Evolutionary conservation across 92 coral and sea anemone genomes (phyloP), one percentile per base, ranked within the genome.

Genomic region (Palythoa grandis): DNA sequence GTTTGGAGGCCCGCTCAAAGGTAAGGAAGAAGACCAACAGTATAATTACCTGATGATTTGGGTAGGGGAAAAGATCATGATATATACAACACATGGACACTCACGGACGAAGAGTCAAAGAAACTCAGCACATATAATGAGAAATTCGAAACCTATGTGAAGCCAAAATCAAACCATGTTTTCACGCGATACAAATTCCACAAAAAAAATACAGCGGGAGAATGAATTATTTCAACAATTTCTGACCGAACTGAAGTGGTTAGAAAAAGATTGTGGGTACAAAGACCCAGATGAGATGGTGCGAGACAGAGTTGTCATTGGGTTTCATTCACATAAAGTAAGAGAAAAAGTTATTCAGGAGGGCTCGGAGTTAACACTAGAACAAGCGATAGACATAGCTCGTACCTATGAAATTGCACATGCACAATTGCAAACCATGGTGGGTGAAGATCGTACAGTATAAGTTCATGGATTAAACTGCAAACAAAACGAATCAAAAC

Each of bases 21-120:
- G 35, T 29, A 29, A 29, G 35, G 35, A 29, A 29, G 35, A 29
- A 29, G 35, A 29, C 35, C 1, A 29, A 29, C 35, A 29, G 35
- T 82, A 87, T 87, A 88, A 85, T 63, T 90, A 90, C 20, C 57
- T 82, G 24, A 76, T 90, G 86, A 87, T 90, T 43, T 90, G 90
- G 93, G 79, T 86, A 63, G 91, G 93, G 66, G 89, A 91, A 17
- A 88, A 58, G 93, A 88, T 14, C 73, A 88, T 23, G 85, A 86
- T 54, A 80, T 89, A 29, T 29, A 83, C 70, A 54, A 84, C 72
- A 67, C 72, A 13, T n/a, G 72, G 72, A 67, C 72, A 67, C 72
- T 67, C 72, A 79, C 72, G 7, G 68, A 19, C 16, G 84, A 79
- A 3, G 84, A 79, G 68, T 24, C 74, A 17, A 79, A 79, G 70